Evolutionary conservation across 2,113 vertebrate genomes (phyloP).

Genomic region (Phyllopteryx taeniolatus): DNA sequence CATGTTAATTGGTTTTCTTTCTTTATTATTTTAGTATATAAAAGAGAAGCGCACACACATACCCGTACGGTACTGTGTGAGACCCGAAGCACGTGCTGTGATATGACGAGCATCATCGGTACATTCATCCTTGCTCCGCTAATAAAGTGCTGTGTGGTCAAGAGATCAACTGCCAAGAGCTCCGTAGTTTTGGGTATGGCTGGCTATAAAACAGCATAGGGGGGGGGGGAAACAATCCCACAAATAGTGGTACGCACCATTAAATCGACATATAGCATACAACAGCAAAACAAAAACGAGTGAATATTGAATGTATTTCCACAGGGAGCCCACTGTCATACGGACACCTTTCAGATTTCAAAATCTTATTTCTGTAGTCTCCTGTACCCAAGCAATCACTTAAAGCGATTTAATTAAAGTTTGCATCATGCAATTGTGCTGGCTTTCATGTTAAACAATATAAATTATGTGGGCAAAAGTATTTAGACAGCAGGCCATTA

Average conservation of each 20-base stretch:
- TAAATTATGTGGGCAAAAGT: background rate
- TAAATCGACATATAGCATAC: background rate
- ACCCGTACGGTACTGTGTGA: constrained; percentile 6
- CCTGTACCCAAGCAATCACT: background rate
- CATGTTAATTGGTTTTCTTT: constrained; percentile 13
- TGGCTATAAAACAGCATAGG: background rate
- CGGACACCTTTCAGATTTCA: background rate
- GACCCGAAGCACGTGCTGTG: constrained; percentile 30
- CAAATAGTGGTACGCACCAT: background rate
- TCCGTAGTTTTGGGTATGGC: background rate
- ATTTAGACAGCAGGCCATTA: background rate
- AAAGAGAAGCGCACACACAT: constrained; percentile 7
- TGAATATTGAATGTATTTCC: background rate
- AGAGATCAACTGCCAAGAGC: constrained; percentile 29
- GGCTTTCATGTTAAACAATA: background rate
- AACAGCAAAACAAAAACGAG: background rate
- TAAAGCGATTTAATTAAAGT: background rate
- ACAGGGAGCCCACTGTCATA: background rate
- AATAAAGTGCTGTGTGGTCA: constrained; percentile 38
- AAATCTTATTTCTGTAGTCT: background rate
- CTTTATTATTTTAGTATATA: constrained; percentile 31
- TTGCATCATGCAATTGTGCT: background rate
- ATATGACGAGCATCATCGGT: constrained; percentile 53
- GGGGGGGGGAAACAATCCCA: background rate
- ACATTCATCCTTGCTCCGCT: constrained; percentile 44